Evolutionary conservation across 2,797 vertebrate species (phyloP).

Genomic region (Oreonectes daqikongensis): DNA sequence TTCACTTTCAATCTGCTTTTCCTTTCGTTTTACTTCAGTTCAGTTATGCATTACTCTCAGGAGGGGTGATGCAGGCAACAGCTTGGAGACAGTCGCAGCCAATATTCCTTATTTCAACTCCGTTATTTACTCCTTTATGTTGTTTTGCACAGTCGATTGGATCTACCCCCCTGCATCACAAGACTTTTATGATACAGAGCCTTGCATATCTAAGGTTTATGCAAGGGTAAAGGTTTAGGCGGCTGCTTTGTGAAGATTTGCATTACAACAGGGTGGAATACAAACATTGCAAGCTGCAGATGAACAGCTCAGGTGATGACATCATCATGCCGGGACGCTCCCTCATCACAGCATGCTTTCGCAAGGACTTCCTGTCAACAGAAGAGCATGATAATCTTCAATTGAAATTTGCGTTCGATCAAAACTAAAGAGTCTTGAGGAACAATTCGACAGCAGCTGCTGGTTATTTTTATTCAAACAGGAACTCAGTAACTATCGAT

Average conservation of each 20-base stretch:
- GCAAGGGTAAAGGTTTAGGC: background rate
- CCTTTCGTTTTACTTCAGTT: background rate
- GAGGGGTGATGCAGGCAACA: background rate
- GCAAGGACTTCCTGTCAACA: constrained; percentile 33
- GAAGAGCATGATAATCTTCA: background rate
- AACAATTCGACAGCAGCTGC: background rate
- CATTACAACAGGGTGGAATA: constrained; percentile 14
- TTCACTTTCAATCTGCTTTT: constrained; percentile 36
- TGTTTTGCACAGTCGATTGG: too few relatives aligned
- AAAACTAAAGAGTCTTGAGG: background rate
- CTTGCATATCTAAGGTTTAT: too few relatives aligned
- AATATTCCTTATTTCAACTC: background rate
- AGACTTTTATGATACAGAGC: constrained; percentile 11
- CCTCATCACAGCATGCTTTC: constrained; percentile 9
- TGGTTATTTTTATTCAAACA: background rate
- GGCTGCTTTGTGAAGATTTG: background rate
- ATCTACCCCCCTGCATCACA: background rate
- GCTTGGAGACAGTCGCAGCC: background rate
- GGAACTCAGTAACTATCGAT: background rate
- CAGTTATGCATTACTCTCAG: background rate
- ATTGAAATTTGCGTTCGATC: background rate
- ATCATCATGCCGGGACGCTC: constrained; percentile 44
- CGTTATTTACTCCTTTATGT: background rate
- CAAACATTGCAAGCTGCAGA: background rate
- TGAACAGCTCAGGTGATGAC: constrained; percentile 24